Conservation (phyloP, 2,797 vertebrate species). For the Merluccius polli region DNA sequence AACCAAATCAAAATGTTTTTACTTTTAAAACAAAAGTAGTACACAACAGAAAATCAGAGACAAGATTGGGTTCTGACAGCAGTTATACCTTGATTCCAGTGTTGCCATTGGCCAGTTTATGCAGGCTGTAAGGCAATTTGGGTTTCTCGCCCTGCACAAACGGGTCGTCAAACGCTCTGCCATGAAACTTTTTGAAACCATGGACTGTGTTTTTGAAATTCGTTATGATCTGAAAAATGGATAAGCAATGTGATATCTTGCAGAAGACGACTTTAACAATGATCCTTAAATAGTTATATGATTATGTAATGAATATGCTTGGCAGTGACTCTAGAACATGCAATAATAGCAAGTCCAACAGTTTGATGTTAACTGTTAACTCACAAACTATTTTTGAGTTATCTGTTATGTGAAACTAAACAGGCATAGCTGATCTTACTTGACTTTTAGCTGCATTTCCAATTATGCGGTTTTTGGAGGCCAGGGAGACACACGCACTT, state of each 20-base stretch:
- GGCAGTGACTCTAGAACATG: background rate
- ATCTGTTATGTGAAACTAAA: constrained; percentile 21
- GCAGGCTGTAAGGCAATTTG: constrained; percentile 86
- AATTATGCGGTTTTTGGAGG: constrained; percentile 88
- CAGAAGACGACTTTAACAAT: background rate
- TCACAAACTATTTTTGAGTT: background rate
- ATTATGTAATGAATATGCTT: background rate
- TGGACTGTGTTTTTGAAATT: constrained; percentile 92
- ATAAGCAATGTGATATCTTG: background rate
- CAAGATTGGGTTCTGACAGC: constrained; percentile 7
- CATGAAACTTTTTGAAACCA: constrained; percentile 92
- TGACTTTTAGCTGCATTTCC: constrained; percentile 95
- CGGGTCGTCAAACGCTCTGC: constrained; percentile 85
- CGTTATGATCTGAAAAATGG: constrained; percentile 79
- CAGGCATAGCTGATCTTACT: constrained; percentile 59
- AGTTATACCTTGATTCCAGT: constrained; percentile 83
- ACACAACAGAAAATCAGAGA: constrained; percentile 8
- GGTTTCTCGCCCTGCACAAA: constrained; percentile 83
- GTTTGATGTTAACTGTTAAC: background rate
- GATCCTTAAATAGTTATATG: background rate
- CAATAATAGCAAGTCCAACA: background rate
- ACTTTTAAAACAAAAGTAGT: constrained; percentile 11
- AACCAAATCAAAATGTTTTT: background rate
- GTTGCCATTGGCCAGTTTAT: constrained; percentile 85
- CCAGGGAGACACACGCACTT: constrained; percentile 92